Evolutionary conservation across 2,888 invertebrate species (phyloP), one percentile per base, ranked within the genome.

Genomic region (Xestia sexstrigata): DNA sequence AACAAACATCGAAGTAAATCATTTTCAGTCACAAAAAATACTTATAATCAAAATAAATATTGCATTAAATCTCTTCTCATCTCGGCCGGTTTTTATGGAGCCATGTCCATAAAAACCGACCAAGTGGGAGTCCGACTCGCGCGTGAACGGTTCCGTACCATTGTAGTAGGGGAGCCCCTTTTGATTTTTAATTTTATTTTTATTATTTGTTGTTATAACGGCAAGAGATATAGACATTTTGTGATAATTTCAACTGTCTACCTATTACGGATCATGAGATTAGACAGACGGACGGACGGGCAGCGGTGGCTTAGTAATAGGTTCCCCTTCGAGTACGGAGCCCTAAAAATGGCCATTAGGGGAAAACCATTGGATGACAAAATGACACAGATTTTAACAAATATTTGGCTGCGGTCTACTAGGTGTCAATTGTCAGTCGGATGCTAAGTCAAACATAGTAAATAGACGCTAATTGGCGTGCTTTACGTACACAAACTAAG

Each of bases 381-480:
- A 66, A 11, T 62, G 17, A 63, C n/a, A 72, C 15, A n/a, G 17
- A 55, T 47, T 11, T 9, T 39, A 70, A 73, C 68, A 81, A 81
- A 78, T 70, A 82, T 82, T 82, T 74, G n/a, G 11, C 17, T 52
- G 8, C 30, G 30, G 45, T 52, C 55, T 35, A 55, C 62, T 45
- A 69, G 39, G 39, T 49, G 58, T 62, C 55, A 74, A 55, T 80
- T 82, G 42, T 15, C 86, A 74, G 49, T 58, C 13, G 15, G 20
- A 63, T 78, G 82, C 69, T 49, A 85, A 13, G 26, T 74, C 71
- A 78, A 78, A 74, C 20, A 86, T 3, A 42, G 58, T 60, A 74
- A 65, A 68, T 47, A 72, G 11, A 45, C 6, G 63, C 58, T 72
- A 78, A 77, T 63, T 52, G n/a, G 55, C 49, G 42, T 62, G 42